Evolutionary conservation across 2,888 invertebrate species (phyloP), one percentile per base, ranked within the genome.

Genomic region (Lamellibrachia columna): DNA sequence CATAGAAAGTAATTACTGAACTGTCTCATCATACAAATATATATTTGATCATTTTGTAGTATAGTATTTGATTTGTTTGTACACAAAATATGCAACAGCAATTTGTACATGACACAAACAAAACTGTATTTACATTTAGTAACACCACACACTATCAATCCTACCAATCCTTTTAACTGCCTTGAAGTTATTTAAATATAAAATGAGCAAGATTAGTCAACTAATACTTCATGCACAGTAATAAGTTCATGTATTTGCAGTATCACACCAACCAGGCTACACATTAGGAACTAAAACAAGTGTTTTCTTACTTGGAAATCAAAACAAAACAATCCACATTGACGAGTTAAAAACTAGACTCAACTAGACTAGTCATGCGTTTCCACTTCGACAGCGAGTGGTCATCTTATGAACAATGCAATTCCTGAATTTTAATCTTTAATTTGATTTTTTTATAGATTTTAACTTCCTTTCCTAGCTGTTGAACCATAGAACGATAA

Each of bases 211-310:
- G 75, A 75, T 75, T 75, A 75, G 75, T 75, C 75, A 75, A 22
- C 75, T 75, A 75, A 75, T n/a, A 75, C n/a, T 75, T 75, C 75
- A 75, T 75, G 22, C 75, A 75, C 75, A 22, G 75, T 75, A 75
- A 75, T 75, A 75, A 75, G 75, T 75, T 75, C 22, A 15, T 75
- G 22, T n/a, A 75, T 75, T 15, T 75, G 75, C 75, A 75, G 75
- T 75, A 6, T 75, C 22, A 75, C 22, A 75, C 22, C 75, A 75
- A 15, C 75, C 75, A 22, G 15, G 15, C 75, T 75, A 75, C n/a
- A 75, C 75, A 75, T 22, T 22, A n/a, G 75, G 75, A 75, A 75
- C 22, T 22, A n/a, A n/a, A 75, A n/a, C 75, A 55, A 55, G 75
- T 75, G 75, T 22, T 75, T 75, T 75, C 75, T 75, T 75, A 75